Evolutionary conservation across 1,140 invertebrate genomes (phyloP).

Genomic region (Aphis craccivora): DNA sequence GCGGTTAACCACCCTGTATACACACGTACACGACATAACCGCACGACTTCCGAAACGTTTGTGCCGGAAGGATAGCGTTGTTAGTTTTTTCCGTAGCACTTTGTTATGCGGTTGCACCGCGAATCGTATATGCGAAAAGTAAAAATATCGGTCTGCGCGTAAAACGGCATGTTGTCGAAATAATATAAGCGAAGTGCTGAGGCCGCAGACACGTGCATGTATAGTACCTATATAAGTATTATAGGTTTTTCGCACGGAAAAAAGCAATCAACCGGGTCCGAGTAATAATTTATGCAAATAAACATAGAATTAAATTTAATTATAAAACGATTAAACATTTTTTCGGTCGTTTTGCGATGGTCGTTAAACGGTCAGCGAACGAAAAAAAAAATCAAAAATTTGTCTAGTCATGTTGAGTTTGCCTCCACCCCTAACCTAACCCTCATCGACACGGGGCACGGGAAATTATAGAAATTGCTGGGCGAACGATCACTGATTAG

Average conservation of each 20-base stretch:
- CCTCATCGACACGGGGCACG: too few relatives aligned
- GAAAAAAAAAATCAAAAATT: not conserved
- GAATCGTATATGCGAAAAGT: not conserved
- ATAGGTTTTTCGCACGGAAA: not conserved
- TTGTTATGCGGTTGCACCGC: not conserved
- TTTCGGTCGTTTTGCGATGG: not conserved
- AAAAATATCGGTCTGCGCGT: not conserved
- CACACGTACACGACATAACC: not conserved
- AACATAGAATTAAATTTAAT: not conserved
- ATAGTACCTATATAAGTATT: not conserved
- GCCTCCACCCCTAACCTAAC: too few relatives aligned
- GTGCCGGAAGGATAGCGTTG: not conserved
- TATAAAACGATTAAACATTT: conserved; percentile 1
- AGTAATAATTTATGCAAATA: conserved; percentile 5
- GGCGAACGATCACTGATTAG: not conserved
- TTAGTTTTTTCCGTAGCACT: not conserved
- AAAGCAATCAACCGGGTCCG: not conserved
- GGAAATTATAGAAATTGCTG: not conserved
- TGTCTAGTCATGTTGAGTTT: not conserved
- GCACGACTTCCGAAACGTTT: not conserved
- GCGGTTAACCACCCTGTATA: not conserved
- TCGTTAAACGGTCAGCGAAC: not conserved
- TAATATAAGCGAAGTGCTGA: not conserved
- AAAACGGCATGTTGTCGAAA: not conserved
- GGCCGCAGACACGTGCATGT: not conserved